A percentile compares a stretch with the other conserved stretches of the same genome.
phyloP scores from a whole-genome alignment of 2,888 invertebrate species.

The Nemoura dubitans region DNA sequence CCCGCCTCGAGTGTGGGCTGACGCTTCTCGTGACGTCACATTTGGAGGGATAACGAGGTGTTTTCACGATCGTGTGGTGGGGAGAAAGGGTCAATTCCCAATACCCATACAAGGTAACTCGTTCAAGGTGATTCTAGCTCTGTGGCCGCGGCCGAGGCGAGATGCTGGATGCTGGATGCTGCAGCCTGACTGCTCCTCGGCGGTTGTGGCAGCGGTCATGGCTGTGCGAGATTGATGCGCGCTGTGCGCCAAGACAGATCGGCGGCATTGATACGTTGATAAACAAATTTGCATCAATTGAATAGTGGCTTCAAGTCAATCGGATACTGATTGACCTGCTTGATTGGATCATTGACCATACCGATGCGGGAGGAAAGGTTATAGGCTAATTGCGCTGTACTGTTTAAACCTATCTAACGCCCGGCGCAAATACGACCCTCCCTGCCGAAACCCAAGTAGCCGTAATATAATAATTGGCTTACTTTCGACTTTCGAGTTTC shows the following conservation, averaged over 20 bases:
- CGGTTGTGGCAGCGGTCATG: background rate
- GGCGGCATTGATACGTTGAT: background rate
- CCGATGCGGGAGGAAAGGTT: background rate
- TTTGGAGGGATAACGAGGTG: conserved; percentile 4
- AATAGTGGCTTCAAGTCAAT: background rate
- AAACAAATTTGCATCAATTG: conserved; percentile 12
- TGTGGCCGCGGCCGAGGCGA: background rate
- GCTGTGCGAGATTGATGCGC: background rate
- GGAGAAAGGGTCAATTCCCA: conserved; percentile 33
- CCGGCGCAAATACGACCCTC: too few species aligned
- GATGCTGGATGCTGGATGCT: background rate
- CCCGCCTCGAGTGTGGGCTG: background rate
- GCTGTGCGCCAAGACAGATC: background rate
- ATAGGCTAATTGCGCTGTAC: background rate
- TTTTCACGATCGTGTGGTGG: background rate
- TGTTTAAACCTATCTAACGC: too few species aligned
- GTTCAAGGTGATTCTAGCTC: conserved; percentile 20
- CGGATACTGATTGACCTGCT: background rate
- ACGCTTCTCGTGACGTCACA: background rate
- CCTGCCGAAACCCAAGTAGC: background rate
- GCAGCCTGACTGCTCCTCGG: background rate
- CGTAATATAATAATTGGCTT: too few species aligned
- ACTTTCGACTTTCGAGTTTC: too few species aligned
- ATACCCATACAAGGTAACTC: conserved; percentile 35
- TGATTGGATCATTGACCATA: conserved; percentile 12